Evolutionary conservation across 2,113 vertebrate species (phyloP).

Genomic region (Cavia porcellus): DNA sequence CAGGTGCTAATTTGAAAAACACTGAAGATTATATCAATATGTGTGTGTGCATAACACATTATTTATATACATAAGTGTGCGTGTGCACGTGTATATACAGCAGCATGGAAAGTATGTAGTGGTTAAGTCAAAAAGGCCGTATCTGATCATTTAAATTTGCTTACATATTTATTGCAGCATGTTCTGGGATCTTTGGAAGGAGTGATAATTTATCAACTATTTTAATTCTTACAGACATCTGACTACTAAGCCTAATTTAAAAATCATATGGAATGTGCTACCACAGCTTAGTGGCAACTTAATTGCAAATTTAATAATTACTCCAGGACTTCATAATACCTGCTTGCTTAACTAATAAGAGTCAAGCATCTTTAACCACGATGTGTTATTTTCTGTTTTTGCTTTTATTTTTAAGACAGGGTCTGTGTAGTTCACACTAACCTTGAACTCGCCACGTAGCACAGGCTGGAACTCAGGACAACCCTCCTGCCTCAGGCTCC

Average conservation of each 20-base stretch:
- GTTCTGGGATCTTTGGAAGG: not conserved
- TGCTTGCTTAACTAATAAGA: not conserved
- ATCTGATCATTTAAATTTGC: conserved; percentile 46
- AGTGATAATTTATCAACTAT: not conserved
- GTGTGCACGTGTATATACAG: not conserved
- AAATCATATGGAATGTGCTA: not conserved
- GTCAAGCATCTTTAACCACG: not conserved
- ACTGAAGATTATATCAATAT: not conserved
- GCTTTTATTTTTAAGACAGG: not conserved
- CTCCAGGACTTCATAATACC: not conserved
- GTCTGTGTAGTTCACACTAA: not conserved
- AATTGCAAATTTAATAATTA: not conserved
- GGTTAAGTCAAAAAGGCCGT: not conserved
- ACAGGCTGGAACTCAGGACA: not conserved
- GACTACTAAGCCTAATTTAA: conserved; percentile 22
- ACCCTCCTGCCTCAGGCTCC: not conserved
- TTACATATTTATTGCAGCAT: not conserved
- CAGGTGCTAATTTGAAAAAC: not conserved
- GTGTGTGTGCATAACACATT: not conserved
- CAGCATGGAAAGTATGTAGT: not conserved
- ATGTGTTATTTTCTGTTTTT: not conserved
- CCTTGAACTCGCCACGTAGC: not conserved
- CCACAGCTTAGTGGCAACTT: not conserved
- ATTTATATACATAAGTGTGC: not conserved
- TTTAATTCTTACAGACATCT: conserved; percentile 14